phyloP scores from a whole-genome alignment of 2,797 vertebrate species.

The Enteromius anoplus region DNA sequence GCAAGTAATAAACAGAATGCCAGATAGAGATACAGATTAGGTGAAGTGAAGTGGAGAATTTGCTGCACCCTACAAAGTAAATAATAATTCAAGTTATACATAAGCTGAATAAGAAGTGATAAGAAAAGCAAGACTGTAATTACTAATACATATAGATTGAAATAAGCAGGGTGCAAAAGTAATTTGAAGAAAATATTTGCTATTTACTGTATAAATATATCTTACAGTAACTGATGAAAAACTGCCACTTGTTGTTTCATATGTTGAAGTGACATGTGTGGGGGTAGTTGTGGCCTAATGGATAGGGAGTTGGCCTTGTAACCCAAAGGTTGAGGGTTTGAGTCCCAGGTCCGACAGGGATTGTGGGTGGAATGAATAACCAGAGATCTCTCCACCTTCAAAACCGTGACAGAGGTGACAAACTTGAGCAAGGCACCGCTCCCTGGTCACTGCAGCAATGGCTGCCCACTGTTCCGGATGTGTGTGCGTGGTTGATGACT shows the following conservation, averaged over 20 bases:
- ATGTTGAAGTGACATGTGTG: too few species aligned
- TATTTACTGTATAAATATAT: not conserved
- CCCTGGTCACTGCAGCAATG: too few species aligned
- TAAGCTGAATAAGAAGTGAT: slow-evolving; percentile 1
- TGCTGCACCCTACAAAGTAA: slow-evolving; percentile 2
- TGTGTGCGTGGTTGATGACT: too few species aligned
- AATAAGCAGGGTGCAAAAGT: not conserved
- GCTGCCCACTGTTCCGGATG: too few species aligned
- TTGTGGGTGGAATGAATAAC: too few species aligned
- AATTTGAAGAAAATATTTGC: not conserved
- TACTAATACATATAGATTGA: not conserved
- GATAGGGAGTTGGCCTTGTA: too few species aligned
- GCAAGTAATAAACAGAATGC: slow-evolving; percentile 20
- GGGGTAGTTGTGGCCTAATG: too few species aligned
- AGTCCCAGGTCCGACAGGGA: too few species aligned
- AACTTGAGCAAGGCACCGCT: too few species aligned
- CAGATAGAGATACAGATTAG: slow-evolving; percentile 30
- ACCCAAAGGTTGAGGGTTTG: too few species aligned
- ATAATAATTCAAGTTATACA: slow-evolving; percentile 25
- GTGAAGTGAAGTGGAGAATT: slow-evolving; percentile 26
- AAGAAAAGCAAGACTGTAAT: not conserved
- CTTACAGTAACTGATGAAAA: not conserved
- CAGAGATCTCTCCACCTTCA: too few species aligned
- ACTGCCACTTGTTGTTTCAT: not conserved
- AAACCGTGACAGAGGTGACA: too few species aligned